Percentiles rank a stretch among this genome's conserved stretches.
Conservation (phyloP, 2,888 invertebrate genomes). For the Oegoconia quadripuncta region DNA sequence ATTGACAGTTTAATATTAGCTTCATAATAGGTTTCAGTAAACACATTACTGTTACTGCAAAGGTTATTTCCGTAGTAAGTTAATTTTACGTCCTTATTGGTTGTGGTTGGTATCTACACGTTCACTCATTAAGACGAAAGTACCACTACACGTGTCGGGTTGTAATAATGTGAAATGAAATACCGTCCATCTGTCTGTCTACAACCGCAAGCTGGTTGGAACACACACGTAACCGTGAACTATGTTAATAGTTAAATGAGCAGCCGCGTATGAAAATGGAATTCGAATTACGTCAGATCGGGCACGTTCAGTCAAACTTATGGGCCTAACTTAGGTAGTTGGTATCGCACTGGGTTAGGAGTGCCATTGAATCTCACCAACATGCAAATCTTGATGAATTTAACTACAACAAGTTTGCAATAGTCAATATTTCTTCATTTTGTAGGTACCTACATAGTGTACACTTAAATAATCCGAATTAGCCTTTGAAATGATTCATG, state of each 20-base stretch:
- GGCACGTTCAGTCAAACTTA: too few species aligned
- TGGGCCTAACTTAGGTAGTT: too few species aligned
- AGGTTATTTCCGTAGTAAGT: slow-evolving; percentile 10
- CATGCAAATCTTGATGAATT: too few species aligned
- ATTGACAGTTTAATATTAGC: not conserved
- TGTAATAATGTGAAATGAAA: slow-evolving; percentile 65
- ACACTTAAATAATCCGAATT: too few species aligned
- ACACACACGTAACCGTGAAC: slow-evolving; percentile 58
- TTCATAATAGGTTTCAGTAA: not conserved
- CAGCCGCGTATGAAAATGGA: not conserved
- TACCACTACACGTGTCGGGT: slow-evolving; percentile 46
- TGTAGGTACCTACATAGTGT: too few species aligned
- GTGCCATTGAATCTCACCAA: too few species aligned
- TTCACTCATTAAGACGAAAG: slow-evolving; percentile 64
- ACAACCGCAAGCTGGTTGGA: slow-evolving; percentile 52
- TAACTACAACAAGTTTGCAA: too few species aligned
- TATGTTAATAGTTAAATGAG: slow-evolving; percentile 29
- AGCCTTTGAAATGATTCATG: slow-evolving; percentile 12
- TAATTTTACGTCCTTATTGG: slow-evolving; percentile 42
- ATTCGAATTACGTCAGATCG: too few species aligned
- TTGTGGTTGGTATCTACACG: slow-evolving; percentile 47
- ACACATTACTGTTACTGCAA: not conserved
- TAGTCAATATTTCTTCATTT: too few species aligned
- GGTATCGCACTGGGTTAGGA: too few species aligned
- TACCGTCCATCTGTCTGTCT: slow-evolving; percentile 51